Conservation (phyloP, 2,113 vertebrate genomes). For the Phodopus roborovskii region DNA sequence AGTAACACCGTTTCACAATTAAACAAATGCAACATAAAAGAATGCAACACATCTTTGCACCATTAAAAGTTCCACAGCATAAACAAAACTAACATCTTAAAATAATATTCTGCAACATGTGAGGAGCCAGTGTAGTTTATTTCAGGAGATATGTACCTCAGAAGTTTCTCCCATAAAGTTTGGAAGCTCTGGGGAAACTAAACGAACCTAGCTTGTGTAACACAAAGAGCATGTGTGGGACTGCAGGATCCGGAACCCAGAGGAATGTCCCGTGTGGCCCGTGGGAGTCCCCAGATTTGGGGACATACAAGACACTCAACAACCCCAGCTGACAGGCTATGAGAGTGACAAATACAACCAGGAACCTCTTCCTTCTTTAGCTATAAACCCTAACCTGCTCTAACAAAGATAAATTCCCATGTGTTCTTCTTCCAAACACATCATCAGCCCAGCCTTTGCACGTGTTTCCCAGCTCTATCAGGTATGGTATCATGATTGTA, state of each 20-base stretch:
- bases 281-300: no score
- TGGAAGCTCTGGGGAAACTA: background rate
- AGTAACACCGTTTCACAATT: no score
- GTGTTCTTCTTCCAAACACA: background rate
- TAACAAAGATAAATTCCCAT: background rate
- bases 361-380: background rate
- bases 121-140: background rate
- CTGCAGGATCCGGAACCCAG: background rate
- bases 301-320: background rate
- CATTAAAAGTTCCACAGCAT: no score
- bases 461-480: background rate
- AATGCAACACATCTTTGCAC: no score
- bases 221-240: background rate
- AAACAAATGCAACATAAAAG: no score
- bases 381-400: background rate
- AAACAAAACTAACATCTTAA: no score
- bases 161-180: background rate
- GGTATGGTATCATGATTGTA: background rate
- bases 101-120: background rate
- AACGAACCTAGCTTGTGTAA: background rate
- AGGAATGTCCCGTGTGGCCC: background rate
- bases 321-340: background rate
- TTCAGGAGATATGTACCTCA: background rate
- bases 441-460: background rate
- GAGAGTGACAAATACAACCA: background rate